phyloP scores from a whole-genome alignment of 2,113 vertebrate genomes.

The Benitochromis conjunctus region DNA sequence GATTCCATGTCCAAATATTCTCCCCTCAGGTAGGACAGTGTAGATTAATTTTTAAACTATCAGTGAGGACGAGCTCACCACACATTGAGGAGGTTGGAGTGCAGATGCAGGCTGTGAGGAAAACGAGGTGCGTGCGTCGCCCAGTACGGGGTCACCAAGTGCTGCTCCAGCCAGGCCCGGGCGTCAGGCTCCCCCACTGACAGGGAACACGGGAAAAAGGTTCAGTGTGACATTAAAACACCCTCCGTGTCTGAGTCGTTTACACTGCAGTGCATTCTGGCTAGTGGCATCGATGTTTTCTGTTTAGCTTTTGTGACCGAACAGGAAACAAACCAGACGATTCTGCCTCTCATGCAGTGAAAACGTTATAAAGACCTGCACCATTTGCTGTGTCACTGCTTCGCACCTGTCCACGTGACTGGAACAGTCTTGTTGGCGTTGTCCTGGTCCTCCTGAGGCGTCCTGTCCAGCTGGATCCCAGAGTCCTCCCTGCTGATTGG shows the following conservation, averaged over 20 bases:
- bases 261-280: neutral
- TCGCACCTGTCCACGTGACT: slow-evolving; percentile 69
- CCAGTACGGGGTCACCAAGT: slow-evolving; percentile 91
- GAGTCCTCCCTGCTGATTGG: slow-evolving; percentile 94
- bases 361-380: neutral
- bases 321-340: neutral
- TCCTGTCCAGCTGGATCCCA: slow-evolving; percentile 93
- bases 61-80: slow-evolving; percentile 76
- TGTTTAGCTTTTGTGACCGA: neutral
- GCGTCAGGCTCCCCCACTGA: slow-evolving; percentile 81
- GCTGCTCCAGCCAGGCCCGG: slow-evolving; percentile 88
- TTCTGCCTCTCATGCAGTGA: neutral
- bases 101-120: slow-evolving; percentile 89
- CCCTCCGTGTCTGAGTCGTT: rapidly evolving
- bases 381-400: neutral
- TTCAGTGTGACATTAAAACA: neutral
- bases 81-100: slow-evolving; percentile 91
- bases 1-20: neutral
- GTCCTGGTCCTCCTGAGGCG: slow-evolving; percentile 88
- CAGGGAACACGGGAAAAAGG: neutral
- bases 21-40: neutral
- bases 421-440: slow-evolving; percentile 75
- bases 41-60: neutral
- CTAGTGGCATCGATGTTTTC: neutral
- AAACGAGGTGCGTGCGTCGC: slow-evolving; percentile 78